Base-by-base conservation (phyloP, 2,888 invertebrate species). In the Cremastinae sp. region DNA sequence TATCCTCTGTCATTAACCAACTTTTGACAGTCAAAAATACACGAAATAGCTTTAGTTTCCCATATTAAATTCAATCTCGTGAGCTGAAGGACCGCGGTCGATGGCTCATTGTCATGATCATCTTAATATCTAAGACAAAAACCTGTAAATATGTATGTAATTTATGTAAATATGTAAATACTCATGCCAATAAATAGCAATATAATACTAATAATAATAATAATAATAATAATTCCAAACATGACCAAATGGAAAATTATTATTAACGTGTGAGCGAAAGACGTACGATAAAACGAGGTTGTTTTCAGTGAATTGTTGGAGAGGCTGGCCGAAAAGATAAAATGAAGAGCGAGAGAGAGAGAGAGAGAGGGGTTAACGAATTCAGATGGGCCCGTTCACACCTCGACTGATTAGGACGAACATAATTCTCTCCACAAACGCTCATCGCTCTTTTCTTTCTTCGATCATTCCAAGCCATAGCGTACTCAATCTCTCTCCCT, bases 301-400 rank as follows among this genome's bases (percentile, higher is more conserved):
- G 4, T 16, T 51, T 14, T 39, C 28, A 22, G 1, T 18, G 2
- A 12, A 8, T 12, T 28, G 9, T 8, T 9, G n/a, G 35, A 35
- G 65, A 43, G 43, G 41, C 16, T 10, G n/a, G 35, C 35, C n/a
- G 35, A 45, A 43, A 35, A 65, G 43, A 43, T 55, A 16, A 47
- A 53, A 28, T 14, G 28, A 43, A 53, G 43, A 28, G 43, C 28
- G 35, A 65, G 41, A 65, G 53, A 53, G 55, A 43, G 28, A 66
- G 65, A 7, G 65, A 43, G 16, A 35, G 28, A 53, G 35, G 53
- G 69, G 78, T 80, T 83, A 85, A 86, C 83, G 83, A 87, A 88
- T 86, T 87, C 84, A 84, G 84, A 86, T 86, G 83, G 84, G 81
- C 83, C 83, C 84, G 85, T 88, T 88, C 86, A 82, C 88, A 87